Conservation (phyloP, 2,113 vertebrate species). For the Cygnus buccinator region DNA sequence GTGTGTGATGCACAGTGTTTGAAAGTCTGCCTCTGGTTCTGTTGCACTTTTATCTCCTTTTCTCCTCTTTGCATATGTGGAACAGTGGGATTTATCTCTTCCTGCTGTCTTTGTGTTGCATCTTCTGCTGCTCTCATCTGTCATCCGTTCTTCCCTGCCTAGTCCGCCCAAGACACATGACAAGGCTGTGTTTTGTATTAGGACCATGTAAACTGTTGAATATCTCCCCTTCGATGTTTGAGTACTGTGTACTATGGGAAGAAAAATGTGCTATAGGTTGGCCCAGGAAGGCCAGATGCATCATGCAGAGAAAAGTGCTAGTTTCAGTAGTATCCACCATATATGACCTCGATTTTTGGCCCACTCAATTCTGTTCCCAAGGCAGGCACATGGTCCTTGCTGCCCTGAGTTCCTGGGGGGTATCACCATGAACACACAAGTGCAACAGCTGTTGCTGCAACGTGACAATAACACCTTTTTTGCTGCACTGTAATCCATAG, state of each 20-base stretch:
- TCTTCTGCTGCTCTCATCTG: neutral
- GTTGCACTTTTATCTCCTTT: neutral
- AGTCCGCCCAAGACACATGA: neutral
- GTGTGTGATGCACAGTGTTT: neutral
- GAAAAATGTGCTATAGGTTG: neutral
- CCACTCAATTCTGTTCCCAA: neutral
- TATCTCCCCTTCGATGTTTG: neutral
- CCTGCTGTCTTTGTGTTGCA: neutral
- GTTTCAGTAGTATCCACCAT: neutral
- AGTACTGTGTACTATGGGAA: neutral
- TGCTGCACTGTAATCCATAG: slow-evolving; percentile 68
- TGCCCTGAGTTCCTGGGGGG: neutral
- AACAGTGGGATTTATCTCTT: neutral
- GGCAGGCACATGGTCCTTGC: neutral
- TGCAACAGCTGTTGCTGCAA: neutral
- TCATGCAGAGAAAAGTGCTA: neutral
- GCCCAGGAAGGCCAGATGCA: neutral
- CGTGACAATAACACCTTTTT: neutral
- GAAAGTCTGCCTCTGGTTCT: neutral
- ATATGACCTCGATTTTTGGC: neutral
- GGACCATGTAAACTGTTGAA: neutral
- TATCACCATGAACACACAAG: neutral
- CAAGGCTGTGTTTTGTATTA: neutral
- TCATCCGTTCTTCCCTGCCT: neutral
- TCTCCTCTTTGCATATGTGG: neutral